A percentile compares a stretch with the other conserved stretches of the same genome.
Evolutionary conservation across 1,140 invertebrate genomes (phyloP).

Genomic region (Cardiocondyla obscurior): DNA sequence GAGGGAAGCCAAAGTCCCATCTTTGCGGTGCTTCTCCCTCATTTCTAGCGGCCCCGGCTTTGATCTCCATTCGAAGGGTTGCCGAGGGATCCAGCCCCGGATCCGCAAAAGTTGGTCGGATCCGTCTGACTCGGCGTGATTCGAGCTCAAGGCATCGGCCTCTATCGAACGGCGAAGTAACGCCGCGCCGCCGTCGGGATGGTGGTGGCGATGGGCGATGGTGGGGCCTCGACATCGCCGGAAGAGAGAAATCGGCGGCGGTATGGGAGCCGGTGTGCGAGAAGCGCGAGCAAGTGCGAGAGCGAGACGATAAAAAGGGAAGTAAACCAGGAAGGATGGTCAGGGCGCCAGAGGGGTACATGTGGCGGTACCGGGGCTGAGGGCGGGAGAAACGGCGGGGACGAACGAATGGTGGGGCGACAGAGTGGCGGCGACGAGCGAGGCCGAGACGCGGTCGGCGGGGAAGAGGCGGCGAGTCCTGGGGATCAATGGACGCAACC

Average conservation of each 20-base stretch:
- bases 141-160: slow-evolving; percentile 69
- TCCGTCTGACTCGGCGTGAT: slow-evolving; percentile 68
- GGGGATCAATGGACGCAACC: slow-evolving; percentile 78
- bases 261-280: slow-evolving; percentile 20
- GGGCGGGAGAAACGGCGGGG: slow-evolving; percentile 17
- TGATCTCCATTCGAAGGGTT: slow-evolving; percentile 65
- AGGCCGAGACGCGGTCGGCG: slow-evolving; percentile 18
- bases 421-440: slow-evolving; percentile 13
- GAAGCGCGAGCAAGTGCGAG: slow-evolving; percentile 22
- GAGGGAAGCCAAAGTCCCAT: slow-evolving; percentile 9
- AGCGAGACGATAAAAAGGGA: slow-evolving; percentile 51
- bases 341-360: slow-evolving; percentile 13
- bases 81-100: slow-evolving; percentile 41
- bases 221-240: slow-evolving; percentile 13
- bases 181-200: slow-evolving; percentile 28
- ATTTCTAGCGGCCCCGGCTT: slow-evolving; percentile 46
- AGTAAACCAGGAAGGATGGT: slow-evolving; percentile 49
- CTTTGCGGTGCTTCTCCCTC: not conserved
- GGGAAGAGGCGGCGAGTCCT: slow-evolving; percentile 38
- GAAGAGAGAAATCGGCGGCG: slow-evolving; percentile 30
- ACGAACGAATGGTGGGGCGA: slow-evolving; percentile 26
- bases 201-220: slow-evolving; percentile 9
- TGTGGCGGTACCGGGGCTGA: not conserved
- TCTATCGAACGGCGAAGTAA: slow-evolving; percentile 68
- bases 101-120: slow-evolving; percentile 62